These are phyloP conservation scores for Pristionchus mayeri DNA, from an alignment of 2,888 invertebrate species.

Conservation along the genomic window DNA sequence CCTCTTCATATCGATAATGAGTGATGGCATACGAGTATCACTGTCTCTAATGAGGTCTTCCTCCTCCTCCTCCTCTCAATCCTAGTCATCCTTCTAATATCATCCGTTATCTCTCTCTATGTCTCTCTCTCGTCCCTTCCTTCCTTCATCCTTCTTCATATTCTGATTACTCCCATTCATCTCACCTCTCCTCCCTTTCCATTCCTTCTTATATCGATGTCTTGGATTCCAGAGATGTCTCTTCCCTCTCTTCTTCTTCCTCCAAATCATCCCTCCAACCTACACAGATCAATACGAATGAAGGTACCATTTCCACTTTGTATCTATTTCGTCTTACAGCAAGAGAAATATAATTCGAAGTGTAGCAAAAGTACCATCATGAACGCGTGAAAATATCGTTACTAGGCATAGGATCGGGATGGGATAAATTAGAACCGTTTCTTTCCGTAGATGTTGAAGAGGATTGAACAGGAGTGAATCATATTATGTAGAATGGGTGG, in stretches of 20 bases:
- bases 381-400: no score
- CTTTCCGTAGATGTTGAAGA: no score
- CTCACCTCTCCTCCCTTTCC: constrained; percentile 26
- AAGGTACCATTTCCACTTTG: neutral
- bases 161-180: constrained; percentile 20
- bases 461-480: no score
- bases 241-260: constrained; percentile 3
- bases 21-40: neutral
- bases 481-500: neutral
- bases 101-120: constrained; percentile 2
- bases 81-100: neutral
- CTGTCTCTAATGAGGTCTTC: neutral
- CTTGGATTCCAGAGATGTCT: constrained; percentile 23
- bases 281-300: neutral
- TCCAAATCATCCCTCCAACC: neutral
- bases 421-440: no score
- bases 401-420: no score
- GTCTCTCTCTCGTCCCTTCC: constrained; percentile 1
- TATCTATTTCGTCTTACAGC: no score
- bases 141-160: neutral
- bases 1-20: neutral
- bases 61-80: neutral
- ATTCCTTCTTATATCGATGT: neutral
- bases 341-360: no score
- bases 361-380: no score